Evolutionary conservation across 2,797 vertebrate species (phyloP).

Genomic region (Petrocephalus schoutedeni): DNA sequence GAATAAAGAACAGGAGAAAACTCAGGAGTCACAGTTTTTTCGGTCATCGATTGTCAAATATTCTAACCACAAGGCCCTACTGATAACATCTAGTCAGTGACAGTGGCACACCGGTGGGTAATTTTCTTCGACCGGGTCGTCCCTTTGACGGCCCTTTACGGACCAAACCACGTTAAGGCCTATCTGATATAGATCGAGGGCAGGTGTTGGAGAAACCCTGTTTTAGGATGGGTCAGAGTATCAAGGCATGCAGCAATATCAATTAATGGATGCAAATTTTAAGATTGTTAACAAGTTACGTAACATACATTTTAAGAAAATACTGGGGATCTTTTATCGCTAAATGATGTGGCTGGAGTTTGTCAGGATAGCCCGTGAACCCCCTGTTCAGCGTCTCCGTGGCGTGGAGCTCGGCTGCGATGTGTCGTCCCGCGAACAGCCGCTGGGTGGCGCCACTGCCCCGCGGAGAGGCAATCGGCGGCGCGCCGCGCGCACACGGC

Average conservation of each 20-base stretch:
- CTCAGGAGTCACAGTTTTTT: neutral
- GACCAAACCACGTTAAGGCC: neutral
- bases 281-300: neutral
- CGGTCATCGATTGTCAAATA: neutral
- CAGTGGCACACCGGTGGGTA: neutral
- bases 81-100: neutral
- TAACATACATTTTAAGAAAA: neutral
- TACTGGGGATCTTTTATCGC: neutral
- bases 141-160: neutral
- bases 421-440: neutral
- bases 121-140: neutral
- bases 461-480: neutral
- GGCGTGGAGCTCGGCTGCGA: neutral
- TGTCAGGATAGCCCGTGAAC: neutral
- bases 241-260: neutral
- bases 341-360: neutral
- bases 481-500: neutral
- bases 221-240: neutral
- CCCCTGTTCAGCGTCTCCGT: neutral
- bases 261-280: neutral
- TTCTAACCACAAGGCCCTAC: neutral
- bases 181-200: neutral
- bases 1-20: neutral
- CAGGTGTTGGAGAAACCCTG: neutral
- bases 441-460: conserved; percentile 18